Evolutionary conservation across 2,797 vertebrate species (phyloP).

Genomic region (Galagoides demidoff): DNA sequence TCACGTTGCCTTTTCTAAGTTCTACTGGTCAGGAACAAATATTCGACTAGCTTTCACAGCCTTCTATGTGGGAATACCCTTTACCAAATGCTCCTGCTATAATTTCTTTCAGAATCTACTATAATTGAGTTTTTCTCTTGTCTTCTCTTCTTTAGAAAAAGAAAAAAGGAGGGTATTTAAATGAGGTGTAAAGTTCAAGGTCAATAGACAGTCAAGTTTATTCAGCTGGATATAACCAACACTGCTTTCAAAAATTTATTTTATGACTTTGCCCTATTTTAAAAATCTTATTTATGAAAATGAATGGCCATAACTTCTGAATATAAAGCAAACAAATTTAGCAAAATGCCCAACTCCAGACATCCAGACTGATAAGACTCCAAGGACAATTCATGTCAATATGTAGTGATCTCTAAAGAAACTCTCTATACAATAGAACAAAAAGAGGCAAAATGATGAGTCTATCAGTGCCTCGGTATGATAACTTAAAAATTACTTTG

Average conservation of each 20-base stretch:
- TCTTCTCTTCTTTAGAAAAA: constrained; percentile 34
- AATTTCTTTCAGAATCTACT: constrained; percentile 38
- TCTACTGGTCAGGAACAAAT: not conserved
- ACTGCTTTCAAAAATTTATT: constrained; percentile 48
- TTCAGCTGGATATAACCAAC: not conserved
- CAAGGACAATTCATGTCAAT: not conserved
- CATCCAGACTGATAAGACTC: not conserved
- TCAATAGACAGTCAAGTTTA: constrained; percentile 31
- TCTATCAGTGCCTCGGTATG: not conserved
- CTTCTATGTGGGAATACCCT: not conserved
- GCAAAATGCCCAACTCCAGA: constrained; percentile 6
- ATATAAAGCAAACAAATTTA: not conserved
- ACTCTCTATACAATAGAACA: not conserved
- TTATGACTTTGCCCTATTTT: constrained; percentile 40
- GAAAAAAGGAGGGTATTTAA: not conserved
- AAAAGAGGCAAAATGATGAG: not conserved
- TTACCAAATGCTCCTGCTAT: not conserved
- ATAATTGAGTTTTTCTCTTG: not conserved
- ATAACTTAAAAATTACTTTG: not conserved
- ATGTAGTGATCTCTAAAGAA: not conserved
- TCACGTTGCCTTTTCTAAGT: constrained; percentile 3
- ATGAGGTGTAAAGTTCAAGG: constrained; percentile 31
- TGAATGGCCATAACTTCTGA: constrained; percentile 18
- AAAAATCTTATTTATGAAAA: constrained; percentile 59
- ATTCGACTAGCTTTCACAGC: constrained; percentile 7